Evolutionary conservation across 2,888 invertebrate species (phyloP).

Genomic region (Pterostichus niger): DNA sequence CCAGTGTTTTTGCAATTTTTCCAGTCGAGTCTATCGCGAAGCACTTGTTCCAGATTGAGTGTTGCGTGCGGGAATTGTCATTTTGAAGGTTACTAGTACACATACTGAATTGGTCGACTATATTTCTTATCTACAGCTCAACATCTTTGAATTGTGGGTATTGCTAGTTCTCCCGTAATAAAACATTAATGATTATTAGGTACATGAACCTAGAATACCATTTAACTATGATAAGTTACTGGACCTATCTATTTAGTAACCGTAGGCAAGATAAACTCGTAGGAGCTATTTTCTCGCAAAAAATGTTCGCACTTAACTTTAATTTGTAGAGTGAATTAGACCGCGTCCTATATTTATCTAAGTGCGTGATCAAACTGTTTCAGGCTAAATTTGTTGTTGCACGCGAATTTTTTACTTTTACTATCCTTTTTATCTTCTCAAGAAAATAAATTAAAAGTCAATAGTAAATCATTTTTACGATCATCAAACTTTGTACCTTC

Average conservation of each 20-base stretch:
- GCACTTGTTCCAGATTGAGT: too few relatives aligned
- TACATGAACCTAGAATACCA: too few relatives aligned
- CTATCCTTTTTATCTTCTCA: not conserved
- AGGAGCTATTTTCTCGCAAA: not conserved
- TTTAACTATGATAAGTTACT: not conserved
- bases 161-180: too few relatives aligned
- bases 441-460: conserved; percentile 22
- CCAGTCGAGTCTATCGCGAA: too few relatives aligned
- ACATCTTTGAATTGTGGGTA: too few relatives aligned
- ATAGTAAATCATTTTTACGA: conserved; percentile 34
- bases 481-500: not conserved
- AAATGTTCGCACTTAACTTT: not conserved
- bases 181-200: too few relatives aligned
- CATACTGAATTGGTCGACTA: too few relatives aligned
- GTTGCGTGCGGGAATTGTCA: too few relatives aligned
- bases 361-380: conserved; percentile 25
- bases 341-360: conserved; percentile 28
- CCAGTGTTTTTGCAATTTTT: too few relatives aligned
- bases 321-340: conserved; percentile 30
- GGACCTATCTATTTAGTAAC: not conserved
- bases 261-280: too few relatives aligned
- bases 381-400: conserved; percentile 17
- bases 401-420: conserved; percentile 7
- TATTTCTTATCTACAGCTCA: too few relatives aligned
- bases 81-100: too few relatives aligned